Evolutionary conservation across 2,888 invertebrate genomes (phyloP), one percentile per base, ranked within the genome.

Genomic region (Pammene fasciana): DNA sequence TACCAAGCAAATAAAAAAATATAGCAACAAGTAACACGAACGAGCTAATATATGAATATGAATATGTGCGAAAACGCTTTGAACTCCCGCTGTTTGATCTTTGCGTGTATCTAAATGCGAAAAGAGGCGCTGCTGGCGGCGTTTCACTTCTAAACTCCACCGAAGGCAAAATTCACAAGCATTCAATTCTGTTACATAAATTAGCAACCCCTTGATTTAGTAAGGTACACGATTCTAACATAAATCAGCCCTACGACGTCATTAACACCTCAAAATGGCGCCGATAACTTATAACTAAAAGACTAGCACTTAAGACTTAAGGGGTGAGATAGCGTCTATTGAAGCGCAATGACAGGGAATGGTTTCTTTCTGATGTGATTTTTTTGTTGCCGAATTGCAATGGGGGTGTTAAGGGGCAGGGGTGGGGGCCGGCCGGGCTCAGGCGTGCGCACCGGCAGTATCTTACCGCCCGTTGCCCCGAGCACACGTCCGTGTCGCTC

Each of bases 381-480:
- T 86, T 90, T 90, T 90, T 87, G 84, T 86, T 85, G 84, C 84
- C 85, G 87, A 88, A 87, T 87, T 87, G 90, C 88, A 79, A 75
- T 73, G 78, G 64, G 68, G 72, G 75, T 77, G 72, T 76, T 78
- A 78, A 81, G 76, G 72, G 73, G 72, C 41, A 75, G 78, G 82
- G 84, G 79, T 79, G 82, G 86, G 84, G 86, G 81, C 72, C 79
- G 85, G 83, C 87, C 85, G 89, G 89, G 89, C 82, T 81, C 86
- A 88, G 89, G 90, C 90, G 86, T 88, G 90, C 90, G 90, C 89
- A 87, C 82, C 89, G 89, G 84, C 87, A 90, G 92, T 91, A 74
- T 77, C 82, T 76, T 77, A 82, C 83, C 82, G 82, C 78, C 77
- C 78, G 83, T 79, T 83, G 82, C 67, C 75, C 75, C 74, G 79